Conservation (phyloP, 2,797 vertebrate genomes). For the Enteromius thamalakanensis region DNA sequence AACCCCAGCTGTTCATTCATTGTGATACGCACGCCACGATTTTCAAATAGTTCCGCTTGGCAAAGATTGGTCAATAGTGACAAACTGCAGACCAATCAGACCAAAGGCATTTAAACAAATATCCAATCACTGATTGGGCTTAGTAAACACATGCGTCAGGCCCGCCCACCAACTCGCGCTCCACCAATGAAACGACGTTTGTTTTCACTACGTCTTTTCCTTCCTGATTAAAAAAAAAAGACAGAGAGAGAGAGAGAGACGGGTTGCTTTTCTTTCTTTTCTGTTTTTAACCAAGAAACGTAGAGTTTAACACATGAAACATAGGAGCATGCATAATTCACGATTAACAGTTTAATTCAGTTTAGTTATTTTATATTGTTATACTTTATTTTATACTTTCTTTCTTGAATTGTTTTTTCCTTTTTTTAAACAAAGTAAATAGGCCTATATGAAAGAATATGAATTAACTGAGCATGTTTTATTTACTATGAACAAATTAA, state of each 20-base stretch:
- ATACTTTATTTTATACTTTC: too few relatives aligned
- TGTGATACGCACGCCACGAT: slow-evolving; percentile 35
- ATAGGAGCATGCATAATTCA: not conserved
- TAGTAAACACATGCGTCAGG: not conserved
- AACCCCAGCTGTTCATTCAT: not conserved
- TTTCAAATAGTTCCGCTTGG: slow-evolving; percentile 69
- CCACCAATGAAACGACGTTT: slow-evolving; percentile 2
- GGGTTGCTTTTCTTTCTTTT: not conserved
- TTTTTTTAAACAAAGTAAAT: not conserved
- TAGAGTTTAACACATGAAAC: not conserved
- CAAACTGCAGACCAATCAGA: slow-evolving; percentile 65
- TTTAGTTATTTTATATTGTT: too few relatives aligned
- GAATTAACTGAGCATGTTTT: not conserved
- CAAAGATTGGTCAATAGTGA: slow-evolving; percentile 63
- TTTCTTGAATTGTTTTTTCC: too few relatives aligned
- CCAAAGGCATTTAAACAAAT: slow-evolving; percentile 67
- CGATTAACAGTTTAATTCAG: not conserved
- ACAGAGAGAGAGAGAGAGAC: too few relatives aligned
- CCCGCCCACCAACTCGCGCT: not conserved
- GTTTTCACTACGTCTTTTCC: not conserved
- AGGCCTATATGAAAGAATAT: not conserved
- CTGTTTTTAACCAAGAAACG: not conserved
- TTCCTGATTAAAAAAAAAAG: too few relatives aligned
- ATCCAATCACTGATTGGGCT: slow-evolving; percentile 64
- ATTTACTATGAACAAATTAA: not conserved